These are phyloP conservation scores for Drosophila eohydei DNA, from an alignment of 2,888 invertebrate species.

Conservation along the genomic window DNA sequence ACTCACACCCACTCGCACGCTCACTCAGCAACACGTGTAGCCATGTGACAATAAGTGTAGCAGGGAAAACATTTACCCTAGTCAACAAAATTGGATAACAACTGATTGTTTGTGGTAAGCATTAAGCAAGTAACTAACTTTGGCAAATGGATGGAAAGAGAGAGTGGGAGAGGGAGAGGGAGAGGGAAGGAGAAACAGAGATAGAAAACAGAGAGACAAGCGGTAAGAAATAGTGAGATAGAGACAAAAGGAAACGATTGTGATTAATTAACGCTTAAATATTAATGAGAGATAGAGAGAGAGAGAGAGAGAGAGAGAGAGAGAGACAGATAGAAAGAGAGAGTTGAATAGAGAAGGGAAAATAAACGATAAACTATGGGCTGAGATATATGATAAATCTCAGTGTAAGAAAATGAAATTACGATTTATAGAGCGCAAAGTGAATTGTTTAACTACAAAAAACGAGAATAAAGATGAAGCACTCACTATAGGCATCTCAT, in stretches of 20 bases:
- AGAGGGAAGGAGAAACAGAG: neutral
- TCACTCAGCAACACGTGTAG: constrained; percentile 1
- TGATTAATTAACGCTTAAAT: too few species aligned
- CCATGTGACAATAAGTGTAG: constrained; percentile 31
- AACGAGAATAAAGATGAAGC: too few species aligned
- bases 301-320: neutral
- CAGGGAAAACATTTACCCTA: constrained; percentile 17
- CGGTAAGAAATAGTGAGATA: neutral
- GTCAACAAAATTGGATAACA: constrained; percentile 20
- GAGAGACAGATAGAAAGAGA: neutral
- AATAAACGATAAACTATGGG: too few species aligned
- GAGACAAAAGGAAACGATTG: neutral
- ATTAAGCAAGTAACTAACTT: neutral
- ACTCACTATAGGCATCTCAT: too few species aligned
- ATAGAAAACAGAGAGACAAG: neutral
- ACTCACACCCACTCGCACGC: neutral
- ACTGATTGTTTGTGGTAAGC: neutral
- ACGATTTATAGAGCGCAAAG: too few species aligned
- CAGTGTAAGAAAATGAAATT: too few species aligned
- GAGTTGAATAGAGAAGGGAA: too few species aligned
- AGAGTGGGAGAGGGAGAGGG: neutral
- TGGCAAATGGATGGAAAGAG: neutral
- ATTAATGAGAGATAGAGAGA: too few species aligned
- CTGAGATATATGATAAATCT: too few species aligned
- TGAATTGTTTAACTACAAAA: too few species aligned